Base-by-base conservation (phyloP, 2,113 vertebrate genomes). In the Stomatorhinus ivindoensis region DNA sequence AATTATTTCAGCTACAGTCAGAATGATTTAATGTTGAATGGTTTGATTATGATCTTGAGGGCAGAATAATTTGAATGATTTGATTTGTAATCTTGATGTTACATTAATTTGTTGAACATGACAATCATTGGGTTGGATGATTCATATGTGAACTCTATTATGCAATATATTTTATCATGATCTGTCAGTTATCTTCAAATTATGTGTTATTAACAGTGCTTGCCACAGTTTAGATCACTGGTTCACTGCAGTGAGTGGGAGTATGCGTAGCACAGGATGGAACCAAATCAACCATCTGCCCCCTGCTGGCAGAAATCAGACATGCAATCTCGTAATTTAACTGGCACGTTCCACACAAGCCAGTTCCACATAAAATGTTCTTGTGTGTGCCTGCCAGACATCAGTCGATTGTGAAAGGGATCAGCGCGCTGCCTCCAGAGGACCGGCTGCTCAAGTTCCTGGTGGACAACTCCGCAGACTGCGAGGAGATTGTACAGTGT, bases 361-460 rank as follows among this genome's bases (percentile, higher is more conserved):
- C 35, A 42, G 46, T 27, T 6, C 73, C 73, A 35, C n/a, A 80
- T 80, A 46, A 85, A 85, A 85, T n/a, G 46, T 27, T 47, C n/a
- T 21, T 65, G 15, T 35, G 35, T 50, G 46, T 90, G 53, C 42
- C 13, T 65, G 44, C 42, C 93, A 99, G 98, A 55, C 97, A 97
- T 90, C 95, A 95, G 87, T 98, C 98, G 0, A 88, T 95, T 83
- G 95, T 99, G 87, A 98, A 97, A 92, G 98, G 97, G 39, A 95
- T 95, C 58, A 96, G 93, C 0, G 95, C 95, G 4, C 95, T 98
- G 9, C 98, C 98, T 0, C 97, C 96, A 0, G 97, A 97, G 89
- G 98, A 98, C 91, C 95, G 96, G 17, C 96, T 99, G 69, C 94
- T 99, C 55, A 97, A 97, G 94, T 98, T 99, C 93, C 95, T 98